These are phyloP conservation scores for Halcyon senegalensis DNA, from an alignment of 2,113 vertebrate species.

Conservation along the genomic window DNA sequence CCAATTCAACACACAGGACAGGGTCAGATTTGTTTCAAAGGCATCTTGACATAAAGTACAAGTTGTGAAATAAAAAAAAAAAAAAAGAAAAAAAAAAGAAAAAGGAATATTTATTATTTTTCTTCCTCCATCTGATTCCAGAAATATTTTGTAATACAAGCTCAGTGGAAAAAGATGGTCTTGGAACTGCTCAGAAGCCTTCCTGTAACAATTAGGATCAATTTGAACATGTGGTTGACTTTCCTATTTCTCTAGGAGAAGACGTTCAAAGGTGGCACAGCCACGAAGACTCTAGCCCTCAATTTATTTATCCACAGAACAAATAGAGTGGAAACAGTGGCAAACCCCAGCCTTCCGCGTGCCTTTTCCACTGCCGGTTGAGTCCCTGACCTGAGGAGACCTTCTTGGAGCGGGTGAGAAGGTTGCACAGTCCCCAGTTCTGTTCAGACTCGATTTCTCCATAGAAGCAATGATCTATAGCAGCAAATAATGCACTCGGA, in stretches of 20 bases:
- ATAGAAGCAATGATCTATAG: not conserved
- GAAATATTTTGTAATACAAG: slow-evolving; percentile 37
- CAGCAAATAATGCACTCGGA: not conserved
- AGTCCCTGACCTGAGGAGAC: slow-evolving; percentile 33
- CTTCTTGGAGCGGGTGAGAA: not conserved
- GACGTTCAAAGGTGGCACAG: slow-evolving; percentile 56
- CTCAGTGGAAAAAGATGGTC: slow-evolving; percentile 45
- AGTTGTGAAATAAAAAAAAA: not conserved
- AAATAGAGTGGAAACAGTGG: slow-evolving; percentile 38
- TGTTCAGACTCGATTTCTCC: not conserved
- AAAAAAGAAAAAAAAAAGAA: not conserved
- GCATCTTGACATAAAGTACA: not conserved
- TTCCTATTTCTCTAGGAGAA: not conserved
- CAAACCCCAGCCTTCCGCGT: not conserved
- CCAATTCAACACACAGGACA: not conserved
- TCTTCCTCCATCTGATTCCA: slow-evolving; percentile 28
- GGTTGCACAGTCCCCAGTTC: not conserved
- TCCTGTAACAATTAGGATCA: slow-evolving; percentile 53
- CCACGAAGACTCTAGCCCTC: not conserved
- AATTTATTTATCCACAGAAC: slow-evolving; percentile 30
- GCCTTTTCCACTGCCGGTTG: not conserved
- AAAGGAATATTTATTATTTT: not conserved
- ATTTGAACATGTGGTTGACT: slow-evolving; percentile 45
- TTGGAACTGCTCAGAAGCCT: not conserved
- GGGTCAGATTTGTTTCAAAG: slow-evolving; percentile 26